A percentile compares a stretch with the other conserved stretches of the same genome.
Conservation (phyloP, 2,797 vertebrate genomes). For the Anableps anableps region DNA sequence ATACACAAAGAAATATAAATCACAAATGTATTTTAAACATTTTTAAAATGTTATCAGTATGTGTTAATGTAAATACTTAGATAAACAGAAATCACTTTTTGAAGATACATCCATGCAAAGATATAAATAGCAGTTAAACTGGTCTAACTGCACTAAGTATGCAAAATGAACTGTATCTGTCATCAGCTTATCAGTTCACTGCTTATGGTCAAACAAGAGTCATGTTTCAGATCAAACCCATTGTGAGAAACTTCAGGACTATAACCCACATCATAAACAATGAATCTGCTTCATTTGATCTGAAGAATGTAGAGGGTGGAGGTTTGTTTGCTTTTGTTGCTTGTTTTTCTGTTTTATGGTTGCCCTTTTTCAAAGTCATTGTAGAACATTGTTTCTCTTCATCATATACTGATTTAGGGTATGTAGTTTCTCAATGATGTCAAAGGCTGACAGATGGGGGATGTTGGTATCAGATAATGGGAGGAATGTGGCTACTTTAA, state of each 20-base stretch:
- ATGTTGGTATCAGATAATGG: background rate
- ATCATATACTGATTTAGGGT: background rate
- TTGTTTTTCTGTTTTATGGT: background rate
- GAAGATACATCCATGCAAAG: background rate
- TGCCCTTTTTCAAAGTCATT: background rate
- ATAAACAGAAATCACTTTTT: background rate
- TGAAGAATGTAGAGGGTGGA: background rate
- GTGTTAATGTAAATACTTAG: background rate
- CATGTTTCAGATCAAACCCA: background rate
- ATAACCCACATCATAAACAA: background rate
- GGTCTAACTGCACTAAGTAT: background rate
- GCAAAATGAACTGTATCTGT: background rate
- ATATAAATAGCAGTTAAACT: background rate
- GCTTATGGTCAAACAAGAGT: background rate
- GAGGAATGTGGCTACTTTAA: background rate
- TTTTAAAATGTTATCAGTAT: background rate
- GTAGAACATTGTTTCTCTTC: background rate
- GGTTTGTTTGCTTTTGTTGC: background rate
- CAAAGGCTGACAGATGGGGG: background rate
- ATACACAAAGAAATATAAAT: no score
- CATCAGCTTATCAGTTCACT: background rate
- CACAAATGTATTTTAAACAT: background rate
- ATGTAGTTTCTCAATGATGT: background rate
- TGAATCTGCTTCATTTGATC: background rate
- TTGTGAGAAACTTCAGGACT: background rate